Evolutionary conservation across 2,888 invertebrate genomes (phyloP).

Genomic region (Scelioninae gen. 1): DNA sequence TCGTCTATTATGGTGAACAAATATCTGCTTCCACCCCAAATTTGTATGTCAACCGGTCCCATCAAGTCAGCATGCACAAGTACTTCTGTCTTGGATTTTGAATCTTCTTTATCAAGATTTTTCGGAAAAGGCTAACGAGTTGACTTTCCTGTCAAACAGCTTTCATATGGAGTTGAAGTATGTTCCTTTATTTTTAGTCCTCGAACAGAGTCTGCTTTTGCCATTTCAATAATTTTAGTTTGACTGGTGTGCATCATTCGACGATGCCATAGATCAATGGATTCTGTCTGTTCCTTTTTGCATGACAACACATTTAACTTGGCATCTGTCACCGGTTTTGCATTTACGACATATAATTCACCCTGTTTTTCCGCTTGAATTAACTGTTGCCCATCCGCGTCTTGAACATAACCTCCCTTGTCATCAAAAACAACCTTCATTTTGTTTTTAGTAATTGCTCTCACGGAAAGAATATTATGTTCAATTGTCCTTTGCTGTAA

Average conservation of each 20-base stretch:
- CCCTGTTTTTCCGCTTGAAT: neutral
- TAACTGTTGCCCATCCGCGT: neutral
- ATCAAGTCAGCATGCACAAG: constrained; percentile 68
- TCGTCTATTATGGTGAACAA: constrained; percentile 49
- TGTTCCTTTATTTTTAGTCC: constrained; percentile 33
- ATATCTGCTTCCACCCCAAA: constrained; percentile 39
- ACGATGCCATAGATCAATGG: constrained; percentile 19
- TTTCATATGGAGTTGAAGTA: constrained; percentile 35
- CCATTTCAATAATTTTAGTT: constrained; percentile 45
- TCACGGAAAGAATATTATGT: neutral
- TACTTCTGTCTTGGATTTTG: constrained; percentile 45
- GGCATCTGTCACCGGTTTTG: neutral
- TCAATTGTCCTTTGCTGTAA: too few species aligned
- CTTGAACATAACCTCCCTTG: constrained; percentile 6
- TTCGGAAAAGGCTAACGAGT: constrained; percentile 51
- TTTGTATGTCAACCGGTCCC: constrained; percentile 48
- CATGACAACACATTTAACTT: neutral
- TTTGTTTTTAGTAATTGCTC: neutral
- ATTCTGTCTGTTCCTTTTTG: neutral
- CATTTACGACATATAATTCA: neutral
- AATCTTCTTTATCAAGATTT: neutral
- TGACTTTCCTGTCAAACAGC: constrained; percentile 51
- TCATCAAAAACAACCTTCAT: constrained; percentile 1
- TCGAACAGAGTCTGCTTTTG: constrained; percentile 17
- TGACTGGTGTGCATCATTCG: constrained; percentile 52